Base-by-base conservation (phyloP, 2,888 invertebrate species). In the Acleris sparsana region DNA sequence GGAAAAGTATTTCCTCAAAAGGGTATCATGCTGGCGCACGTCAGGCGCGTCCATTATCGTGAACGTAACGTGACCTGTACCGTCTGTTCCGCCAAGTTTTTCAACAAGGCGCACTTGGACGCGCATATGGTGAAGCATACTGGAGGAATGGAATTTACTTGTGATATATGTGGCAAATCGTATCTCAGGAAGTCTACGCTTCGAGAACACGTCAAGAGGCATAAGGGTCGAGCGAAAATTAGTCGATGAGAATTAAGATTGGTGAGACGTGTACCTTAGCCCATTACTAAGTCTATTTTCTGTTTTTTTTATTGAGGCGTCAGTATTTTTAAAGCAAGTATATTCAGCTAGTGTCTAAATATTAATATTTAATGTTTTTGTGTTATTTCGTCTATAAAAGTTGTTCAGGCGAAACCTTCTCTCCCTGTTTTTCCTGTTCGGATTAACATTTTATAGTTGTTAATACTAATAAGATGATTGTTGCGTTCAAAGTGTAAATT, bases 91-190 rank as follows among this genome's bases (percentile, higher is more conserved):
- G 49, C 60, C 46, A 66, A 55, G 51, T 62, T 66, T 17, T 63
- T 58, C 25, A 56, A 62, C 20, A 67, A 69, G 43, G 62, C 64
- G 46, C 63, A 69, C 29, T 46, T 70, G 22, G 69, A 62, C 43
- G 59, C 63, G 18, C 88, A 87, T 65, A 78, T 79, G 63, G 78
- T 77, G 62, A 78, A 76, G 11, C 89, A 88, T 68, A 77, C 77
- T 9, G 82, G 82, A 49, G 86, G 86, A 2, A 80, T 79, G 1
- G 75, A 75, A 6, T 86, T 85, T 66, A 82, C 88, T 33, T 93
- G 93, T 67, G 87, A 92, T 39, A 77, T 88, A 16, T 93, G 93
- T 69, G 84, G 86, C 0, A 86, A 83, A 53, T 71, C 81, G n/a
- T 85, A 83, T 62, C 77, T 78, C 18, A 71, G 71, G 18, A 67